phyloP scores from a whole-genome alignment of 2,113 vertebrate species.

The Prionailurus viverrinus region DNA sequence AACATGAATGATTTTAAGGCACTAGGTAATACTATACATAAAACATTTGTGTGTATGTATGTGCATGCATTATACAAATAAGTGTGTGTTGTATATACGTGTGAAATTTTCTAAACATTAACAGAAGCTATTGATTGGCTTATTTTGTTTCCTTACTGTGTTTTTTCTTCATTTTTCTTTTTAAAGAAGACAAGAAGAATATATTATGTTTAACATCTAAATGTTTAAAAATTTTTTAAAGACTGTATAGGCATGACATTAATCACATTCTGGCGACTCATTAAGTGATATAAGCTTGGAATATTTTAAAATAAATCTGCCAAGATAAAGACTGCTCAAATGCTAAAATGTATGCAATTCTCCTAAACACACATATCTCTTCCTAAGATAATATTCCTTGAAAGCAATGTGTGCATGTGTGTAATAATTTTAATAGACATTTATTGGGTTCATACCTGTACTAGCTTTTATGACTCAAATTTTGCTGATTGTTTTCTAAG shows the following conservation, averaged over 20 bases:
- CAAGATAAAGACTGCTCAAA: not conserved
- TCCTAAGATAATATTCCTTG: not conserved
- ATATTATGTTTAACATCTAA: not conserved
- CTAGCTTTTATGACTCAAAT: not conserved
- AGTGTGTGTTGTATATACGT: not conserved
- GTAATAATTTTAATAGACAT: not conserved
- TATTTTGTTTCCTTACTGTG: not conserved
- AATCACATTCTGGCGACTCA: not conserved
- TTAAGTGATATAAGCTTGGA: not conserved
- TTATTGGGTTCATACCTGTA: not conserved
- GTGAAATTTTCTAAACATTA: not conserved
- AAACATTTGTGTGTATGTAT: not conserved
- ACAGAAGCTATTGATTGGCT: not conserved
- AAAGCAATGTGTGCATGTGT: not conserved
- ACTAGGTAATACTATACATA: not conserved
- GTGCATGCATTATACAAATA: not conserved
- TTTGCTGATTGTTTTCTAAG: not conserved
- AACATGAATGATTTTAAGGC: not conserved
- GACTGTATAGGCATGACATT: not conserved
- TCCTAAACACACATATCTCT: not conserved
- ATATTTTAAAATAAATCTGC: constrained; percentile 30
- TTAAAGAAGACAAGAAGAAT: not conserved
- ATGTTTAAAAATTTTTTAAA: not conserved
- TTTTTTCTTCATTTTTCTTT: constrained; percentile 2
- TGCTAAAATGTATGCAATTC: not conserved